Percentiles rank a stretch among this genome's conserved stretches.
phyloP scores from a whole-genome alignment of 2,888 invertebrate species.

The Drosophila flavopinicola region DNA sequence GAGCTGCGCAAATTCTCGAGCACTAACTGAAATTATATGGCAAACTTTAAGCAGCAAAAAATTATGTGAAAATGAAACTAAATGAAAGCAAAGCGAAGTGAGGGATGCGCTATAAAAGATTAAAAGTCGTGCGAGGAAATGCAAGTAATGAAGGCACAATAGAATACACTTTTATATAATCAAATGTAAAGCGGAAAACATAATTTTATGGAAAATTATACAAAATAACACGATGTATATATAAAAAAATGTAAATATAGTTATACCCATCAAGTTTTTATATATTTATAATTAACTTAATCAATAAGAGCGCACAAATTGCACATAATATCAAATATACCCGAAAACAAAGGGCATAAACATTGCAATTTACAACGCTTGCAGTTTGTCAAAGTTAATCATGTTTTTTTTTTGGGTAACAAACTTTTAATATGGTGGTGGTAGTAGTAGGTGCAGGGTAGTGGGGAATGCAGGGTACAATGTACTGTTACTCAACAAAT shows the following conservation, averaged over 20 bases:
- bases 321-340: not conserved
- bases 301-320: too few relatives aligned
- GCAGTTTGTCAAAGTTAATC: slow-evolving; percentile 53
- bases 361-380: slow-evolving; percentile 23
- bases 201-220: too few relatives aligned
- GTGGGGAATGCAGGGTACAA: slow-evolving; percentile 1
- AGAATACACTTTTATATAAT: too few relatives aligned
- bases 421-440: slow-evolving; percentile 55
- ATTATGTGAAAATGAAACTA: not conserved
- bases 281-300: too few relatives aligned
- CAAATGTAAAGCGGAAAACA: too few relatives aligned
- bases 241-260: too few relatives aligned
- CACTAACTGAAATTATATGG: slow-evolving; percentile 35
- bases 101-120: not conserved
- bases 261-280: too few relatives aligned
- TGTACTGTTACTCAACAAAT: slow-evolving; percentile 23
- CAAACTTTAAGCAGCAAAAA: slow-evolving; percentile 20
- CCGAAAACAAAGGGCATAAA: slow-evolving; percentile 4
- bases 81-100: not conserved
- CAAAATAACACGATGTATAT: too few relatives aligned
- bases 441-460: not conserved
- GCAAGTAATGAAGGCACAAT: too few relatives aligned
- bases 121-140: not conserved
- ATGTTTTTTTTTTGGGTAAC: slow-evolving; percentile 26
- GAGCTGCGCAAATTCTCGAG: slow-evolving; percentile 36